Evolutionary conservation across 1,140 invertebrate genomes (phyloP).

Genomic region (Psilanteris sp.): DNA sequence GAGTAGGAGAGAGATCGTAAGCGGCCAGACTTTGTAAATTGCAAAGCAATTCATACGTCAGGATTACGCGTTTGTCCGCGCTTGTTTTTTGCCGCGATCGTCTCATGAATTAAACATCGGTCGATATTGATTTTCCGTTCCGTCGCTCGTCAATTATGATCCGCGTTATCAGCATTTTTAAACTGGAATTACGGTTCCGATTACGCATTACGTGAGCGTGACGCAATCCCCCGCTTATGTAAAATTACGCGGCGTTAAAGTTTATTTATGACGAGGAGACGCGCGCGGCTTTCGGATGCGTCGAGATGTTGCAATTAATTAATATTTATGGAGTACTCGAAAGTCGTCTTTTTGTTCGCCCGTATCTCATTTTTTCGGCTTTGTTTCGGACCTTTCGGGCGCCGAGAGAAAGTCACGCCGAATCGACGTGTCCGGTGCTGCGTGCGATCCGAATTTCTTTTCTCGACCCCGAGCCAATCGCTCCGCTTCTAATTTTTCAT

Average conservation of each 20-base stretch:
- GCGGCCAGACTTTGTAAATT: slow-evolving; percentile 48
- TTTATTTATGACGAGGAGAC: slow-evolving; percentile 49
- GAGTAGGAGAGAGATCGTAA: slow-evolving; percentile 4
- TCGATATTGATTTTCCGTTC: slow-evolving; percentile 51
- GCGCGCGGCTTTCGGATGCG: slow-evolving; percentile 45
- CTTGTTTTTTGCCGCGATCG: slow-evolving; percentile 13
- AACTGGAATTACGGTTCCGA: slow-evolving; percentile 59
- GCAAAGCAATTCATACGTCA: slow-evolving; percentile 31
- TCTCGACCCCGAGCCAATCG: no score
- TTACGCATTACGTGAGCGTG: slow-evolving; percentile 56
- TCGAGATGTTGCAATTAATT: slow-evolving; percentile 53
- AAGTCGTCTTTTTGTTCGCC: no score
- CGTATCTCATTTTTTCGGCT: no score
- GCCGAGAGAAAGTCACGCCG: no score
- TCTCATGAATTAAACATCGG: slow-evolving; percentile 53
- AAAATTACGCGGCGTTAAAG: slow-evolving; percentile 48
- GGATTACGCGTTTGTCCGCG: slow-evolving; percentile 18
- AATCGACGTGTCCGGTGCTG: no score
- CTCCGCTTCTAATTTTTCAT: no score
- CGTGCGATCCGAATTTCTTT: no score
- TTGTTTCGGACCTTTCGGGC: no score
- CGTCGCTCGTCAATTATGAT: slow-evolving; percentile 46
- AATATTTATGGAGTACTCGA: slow-evolving; percentile 43
- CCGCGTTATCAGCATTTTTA: slow-evolving; percentile 44
- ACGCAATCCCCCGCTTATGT: slow-evolving; percentile 55